Evolutionary conservation across 37 sponge, comb jelly and placozoan species (phyloP).

Genomic region (Diacarnus erythraeanus): DNA sequence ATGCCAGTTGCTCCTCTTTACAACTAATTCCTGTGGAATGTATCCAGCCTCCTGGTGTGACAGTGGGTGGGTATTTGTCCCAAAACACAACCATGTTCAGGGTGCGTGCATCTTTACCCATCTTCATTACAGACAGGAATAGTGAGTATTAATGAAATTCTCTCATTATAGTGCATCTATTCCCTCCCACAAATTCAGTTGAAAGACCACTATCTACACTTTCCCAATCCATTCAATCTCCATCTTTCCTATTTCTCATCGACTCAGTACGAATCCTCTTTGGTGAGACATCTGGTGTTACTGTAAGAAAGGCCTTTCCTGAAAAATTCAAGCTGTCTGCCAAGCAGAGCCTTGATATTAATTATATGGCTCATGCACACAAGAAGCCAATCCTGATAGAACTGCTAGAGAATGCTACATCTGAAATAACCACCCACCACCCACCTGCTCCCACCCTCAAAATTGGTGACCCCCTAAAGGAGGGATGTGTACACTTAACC

Average conservation of each 20-base stretch:
- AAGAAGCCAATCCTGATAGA: not conserved
- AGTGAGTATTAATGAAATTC: not conserved
- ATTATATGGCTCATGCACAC: not conserved
- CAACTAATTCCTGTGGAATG: not conserved
- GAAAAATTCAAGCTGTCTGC: not conserved
- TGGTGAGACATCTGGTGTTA: not conserved
- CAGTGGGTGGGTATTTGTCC: not conserved
- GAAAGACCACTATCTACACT: not conserved
- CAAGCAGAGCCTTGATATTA: not conserved
- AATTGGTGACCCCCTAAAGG: not conserved
- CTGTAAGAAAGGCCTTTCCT: not conserved
- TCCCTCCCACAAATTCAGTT: not conserved
- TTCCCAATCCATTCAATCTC: slow-evolving; percentile 7
- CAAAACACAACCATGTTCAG: slow-evolving; percentile 1
- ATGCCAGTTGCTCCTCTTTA: not conserved
- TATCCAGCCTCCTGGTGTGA: not conserved
- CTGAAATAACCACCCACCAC: not conserved
- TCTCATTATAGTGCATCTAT: not conserved
- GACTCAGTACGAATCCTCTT: not conserved
- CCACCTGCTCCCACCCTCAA: slow-evolving; percentile 11
- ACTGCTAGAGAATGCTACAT: slow-evolving; percentile 11
- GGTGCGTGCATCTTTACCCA: slow-evolving; percentile 3
- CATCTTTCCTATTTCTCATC: slow-evolving; percentile 6
- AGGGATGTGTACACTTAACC: not conserved
- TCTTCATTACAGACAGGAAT: not conserved